Evolutionary conservation across 1,140 invertebrate genomes (phyloP).

Genomic region (Theocolax elegans): DNA sequence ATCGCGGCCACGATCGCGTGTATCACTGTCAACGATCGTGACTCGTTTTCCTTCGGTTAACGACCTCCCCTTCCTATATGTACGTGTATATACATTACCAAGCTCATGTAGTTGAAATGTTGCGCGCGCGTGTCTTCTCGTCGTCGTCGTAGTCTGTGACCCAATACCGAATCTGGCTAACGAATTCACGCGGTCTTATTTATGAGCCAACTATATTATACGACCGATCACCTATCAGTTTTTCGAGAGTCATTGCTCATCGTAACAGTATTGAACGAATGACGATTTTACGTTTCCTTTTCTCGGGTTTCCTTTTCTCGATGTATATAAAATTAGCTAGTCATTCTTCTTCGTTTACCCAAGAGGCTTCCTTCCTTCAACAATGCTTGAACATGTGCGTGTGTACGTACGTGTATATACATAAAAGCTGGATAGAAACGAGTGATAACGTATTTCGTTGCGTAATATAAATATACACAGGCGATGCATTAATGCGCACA

Average conservation of each 20-base stretch:
- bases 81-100: background rate
- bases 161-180: conserved; percentile 28
- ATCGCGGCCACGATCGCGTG: conserved; percentile 39
- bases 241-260: conserved; percentile 9
- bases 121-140: background rate
- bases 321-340: too few relatives aligned
- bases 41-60: conserved; percentile 38
- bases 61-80: conserved; percentile 11
- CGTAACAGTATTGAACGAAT: too few relatives aligned
- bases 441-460: too few relatives aligned
- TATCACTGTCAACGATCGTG: conserved; percentile 43
- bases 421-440: too few relatives aligned
- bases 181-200: conserved; percentile 19
- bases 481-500: too few relatives aligned
- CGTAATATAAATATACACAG: background rate
- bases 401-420: too few relatives aligned
- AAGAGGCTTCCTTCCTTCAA: too few relatives aligned
- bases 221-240: conserved; percentile 6
- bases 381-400: too few relatives aligned
- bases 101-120: background rate
- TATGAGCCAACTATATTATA: conserved; percentile 1
- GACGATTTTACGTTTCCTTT: background rate
- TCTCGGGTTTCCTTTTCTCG: too few relatives aligned
- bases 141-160: background rate
- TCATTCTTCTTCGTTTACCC: too few relatives aligned